Percentiles rank a stretch among this genome's conserved stretches.
Conservation (phyloP, 2,113 vertebrate species). For the Xiphorhynchus elegans region DNA sequence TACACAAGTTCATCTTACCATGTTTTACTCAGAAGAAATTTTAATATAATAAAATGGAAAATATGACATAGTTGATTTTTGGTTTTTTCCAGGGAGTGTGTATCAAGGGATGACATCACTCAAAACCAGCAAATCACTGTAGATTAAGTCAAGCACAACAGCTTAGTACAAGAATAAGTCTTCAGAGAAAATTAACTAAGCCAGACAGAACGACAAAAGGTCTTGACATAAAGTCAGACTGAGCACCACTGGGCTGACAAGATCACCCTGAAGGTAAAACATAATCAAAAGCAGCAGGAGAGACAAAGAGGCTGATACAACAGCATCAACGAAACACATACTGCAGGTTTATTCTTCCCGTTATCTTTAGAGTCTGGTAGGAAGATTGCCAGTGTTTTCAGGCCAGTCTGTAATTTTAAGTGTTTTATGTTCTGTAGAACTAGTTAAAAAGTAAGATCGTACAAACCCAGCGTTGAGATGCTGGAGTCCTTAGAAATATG, state of each 20-base stretch:
- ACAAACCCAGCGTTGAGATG: neutral
- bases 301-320: neutral
- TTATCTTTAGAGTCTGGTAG: neutral
- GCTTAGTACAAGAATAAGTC: neutral
- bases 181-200: neutral
- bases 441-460: neutral
- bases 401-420: neutral
- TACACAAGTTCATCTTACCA: neutral
- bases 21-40: neutral
- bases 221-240: neutral
- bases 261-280: neutral
- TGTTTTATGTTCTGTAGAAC: neutral
- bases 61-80: neutral
- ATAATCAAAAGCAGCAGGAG: neutral
- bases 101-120: neutral
- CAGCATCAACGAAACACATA: neutral
- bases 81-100: neutral
- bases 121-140: neutral
- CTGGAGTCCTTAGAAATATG: neutral
- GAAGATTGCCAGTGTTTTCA: neutral
- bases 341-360: neutral
- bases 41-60: neutral
- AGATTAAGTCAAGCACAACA: neutral
- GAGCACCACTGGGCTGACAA: neutral
- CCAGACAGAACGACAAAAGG: neutral